These are phyloP conservation scores for Mantis religiosa DNA, from an alignment of 2,888 invertebrate species.

Conservation along the genomic window DNA sequence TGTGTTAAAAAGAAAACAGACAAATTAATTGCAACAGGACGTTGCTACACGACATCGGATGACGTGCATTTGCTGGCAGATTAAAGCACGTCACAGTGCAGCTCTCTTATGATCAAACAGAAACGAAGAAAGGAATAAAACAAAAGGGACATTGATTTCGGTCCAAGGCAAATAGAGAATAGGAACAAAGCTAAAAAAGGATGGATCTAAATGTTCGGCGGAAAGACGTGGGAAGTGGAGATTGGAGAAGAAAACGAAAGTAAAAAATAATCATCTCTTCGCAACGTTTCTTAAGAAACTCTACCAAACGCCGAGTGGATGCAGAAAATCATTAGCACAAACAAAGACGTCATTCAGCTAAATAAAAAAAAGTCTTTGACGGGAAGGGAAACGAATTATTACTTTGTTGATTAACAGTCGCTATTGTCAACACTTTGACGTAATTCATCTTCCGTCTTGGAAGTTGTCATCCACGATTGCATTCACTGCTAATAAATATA, in stretches of 20 bases:
- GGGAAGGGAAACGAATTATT: neutral
- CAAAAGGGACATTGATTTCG: neutral
- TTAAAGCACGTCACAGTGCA: neutral
- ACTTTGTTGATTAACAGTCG: neutral
- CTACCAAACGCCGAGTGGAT: neutral
- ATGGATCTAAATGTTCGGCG: neutral
- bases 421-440: neutral
- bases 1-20: too few relatives aligned
- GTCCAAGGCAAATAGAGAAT: neutral
- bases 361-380: neutral
- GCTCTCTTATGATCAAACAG: neutral
- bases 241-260: neutral
- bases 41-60: neutral
- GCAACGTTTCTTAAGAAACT: neutral
- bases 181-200: neutral
- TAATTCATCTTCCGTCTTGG: too few relatives aligned
- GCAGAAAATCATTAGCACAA: neutral
- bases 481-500: too few relatives aligned
- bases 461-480: too few relatives aligned
- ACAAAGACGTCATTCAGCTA: neutral
- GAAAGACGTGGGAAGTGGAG: neutral
- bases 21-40: too few relatives aligned
- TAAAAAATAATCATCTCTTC: neutral
- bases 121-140: neutral
- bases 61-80: neutral